phyloP scores from a whole-genome alignment of 2,888 invertebrate species.

The Piscicola geometra region DNA sequence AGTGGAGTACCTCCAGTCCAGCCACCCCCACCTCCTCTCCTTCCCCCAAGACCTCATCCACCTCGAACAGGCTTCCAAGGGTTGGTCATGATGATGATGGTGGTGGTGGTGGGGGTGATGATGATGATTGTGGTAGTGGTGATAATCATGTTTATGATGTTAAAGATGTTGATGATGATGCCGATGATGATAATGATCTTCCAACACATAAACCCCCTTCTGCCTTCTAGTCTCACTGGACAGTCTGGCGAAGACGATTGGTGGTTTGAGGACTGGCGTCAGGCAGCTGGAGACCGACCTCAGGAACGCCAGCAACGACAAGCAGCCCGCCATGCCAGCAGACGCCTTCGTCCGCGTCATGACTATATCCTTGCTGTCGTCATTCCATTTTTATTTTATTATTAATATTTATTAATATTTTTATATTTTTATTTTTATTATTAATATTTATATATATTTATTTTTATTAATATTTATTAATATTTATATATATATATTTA shows the following conservation, averaged over 20 bases:
- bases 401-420: too few species aligned
- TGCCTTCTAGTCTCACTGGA: slow-evolving; percentile 57
- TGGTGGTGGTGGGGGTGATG: too few species aligned
- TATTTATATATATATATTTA: too few species aligned
- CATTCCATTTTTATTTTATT: too few species aligned
- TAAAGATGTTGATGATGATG: background rate
- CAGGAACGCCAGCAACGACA: slow-evolving; percentile 76
- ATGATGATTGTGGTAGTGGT: too few species aligned
- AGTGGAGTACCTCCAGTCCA: slow-evolving; percentile 77
- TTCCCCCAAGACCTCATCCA: slow-evolving; percentile 86
- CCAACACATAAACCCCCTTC: background rate
- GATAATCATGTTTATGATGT: too few species aligned
- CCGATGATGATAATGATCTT: background rate
- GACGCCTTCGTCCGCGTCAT: slow-evolving; percentile 74
- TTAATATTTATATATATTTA: too few species aligned
- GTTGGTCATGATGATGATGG: slow-evolving; percentile 46
- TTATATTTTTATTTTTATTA: too few species aligned
- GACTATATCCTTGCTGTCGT: slow-evolving; percentile 73
- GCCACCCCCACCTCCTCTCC: slow-evolving; percentile 76
- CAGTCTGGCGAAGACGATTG: slow-evolving; percentile 58
- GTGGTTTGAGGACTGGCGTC: slow-evolving; percentile 78
- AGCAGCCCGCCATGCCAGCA: slow-evolving; percentile 29
- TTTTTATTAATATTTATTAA: too few species aligned
- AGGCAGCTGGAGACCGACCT: slow-evolving; percentile 84
- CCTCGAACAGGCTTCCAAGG: slow-evolving; percentile 74